phyloP scores from a whole-genome alignment of 2,888 invertebrate genomes.

The Scrobipalpa costella region DNA sequence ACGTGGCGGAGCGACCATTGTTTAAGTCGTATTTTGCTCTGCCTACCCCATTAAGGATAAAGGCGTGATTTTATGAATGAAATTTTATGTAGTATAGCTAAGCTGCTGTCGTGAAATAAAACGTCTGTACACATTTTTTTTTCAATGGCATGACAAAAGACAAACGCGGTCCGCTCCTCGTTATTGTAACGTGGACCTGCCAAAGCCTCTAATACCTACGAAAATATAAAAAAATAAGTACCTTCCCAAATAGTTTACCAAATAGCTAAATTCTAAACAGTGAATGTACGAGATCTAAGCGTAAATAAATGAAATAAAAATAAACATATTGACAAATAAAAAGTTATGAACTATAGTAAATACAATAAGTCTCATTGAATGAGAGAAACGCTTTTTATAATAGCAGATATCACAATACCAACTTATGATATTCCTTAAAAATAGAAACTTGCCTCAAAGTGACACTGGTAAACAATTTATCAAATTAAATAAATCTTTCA shows the following conservation, averaged over 20 bases:
- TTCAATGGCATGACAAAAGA: too few species aligned
- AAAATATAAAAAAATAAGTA: not conserved
- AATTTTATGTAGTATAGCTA: too few species aligned
- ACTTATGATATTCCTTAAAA: conserved; percentile 22
- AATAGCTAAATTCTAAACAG: not conserved
- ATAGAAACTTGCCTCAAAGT: not conserved
- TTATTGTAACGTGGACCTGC: too few species aligned
- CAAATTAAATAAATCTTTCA: too few species aligned
- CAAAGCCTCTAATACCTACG: not conserved
- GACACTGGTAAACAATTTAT: not conserved
- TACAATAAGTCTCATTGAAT: conserved; percentile 11
- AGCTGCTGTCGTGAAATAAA: too few species aligned
- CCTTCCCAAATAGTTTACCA: not conserved
- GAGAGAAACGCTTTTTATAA: not conserved
- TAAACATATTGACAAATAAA: not conserved
- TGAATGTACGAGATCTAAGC: conserved; percentile 4
- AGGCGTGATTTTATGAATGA: too few species aligned
- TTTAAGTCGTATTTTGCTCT: too few species aligned
- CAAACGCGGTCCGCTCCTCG: too few species aligned
- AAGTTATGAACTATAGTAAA: not conserved
- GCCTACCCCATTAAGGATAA: too few species aligned
- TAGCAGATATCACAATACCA: conserved; percentile 17
- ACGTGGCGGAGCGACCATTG: too few species aligned
- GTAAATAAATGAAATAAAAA: conserved; percentile 6
- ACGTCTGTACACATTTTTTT: too few species aligned